Conservation (phyloP, 2,888 invertebrate species). For the Xylota segnis region DNA sequence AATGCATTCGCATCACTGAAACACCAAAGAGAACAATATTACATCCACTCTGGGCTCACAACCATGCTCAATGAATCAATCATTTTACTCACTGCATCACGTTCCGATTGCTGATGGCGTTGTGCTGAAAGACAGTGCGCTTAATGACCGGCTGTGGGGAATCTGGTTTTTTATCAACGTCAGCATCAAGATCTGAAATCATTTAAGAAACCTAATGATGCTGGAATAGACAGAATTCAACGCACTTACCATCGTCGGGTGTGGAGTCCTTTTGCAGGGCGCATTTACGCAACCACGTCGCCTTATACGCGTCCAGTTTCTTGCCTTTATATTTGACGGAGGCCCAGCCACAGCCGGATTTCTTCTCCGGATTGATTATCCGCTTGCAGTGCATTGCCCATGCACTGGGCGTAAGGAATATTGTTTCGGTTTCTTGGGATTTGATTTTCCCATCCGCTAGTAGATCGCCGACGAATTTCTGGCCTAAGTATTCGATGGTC, state of each 20-base stretch:
- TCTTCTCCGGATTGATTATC: slow-evolving; percentile 95
- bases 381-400: slow-evolving; percentile 97
- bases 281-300: slow-evolving; percentile 91
- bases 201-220: slow-evolving; percentile 42
- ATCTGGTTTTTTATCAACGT: slow-evolving; percentile 87
- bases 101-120: slow-evolving; percentile 90
- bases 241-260: slow-evolving; percentile 80
- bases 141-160: slow-evolving; percentile 87
- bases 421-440: slow-evolving; percentile 94
- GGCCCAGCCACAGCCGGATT: slow-evolving; percentile 97
- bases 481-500: slow-evolving; percentile 96
- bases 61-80: slow-evolving; percentile 21
- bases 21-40: slow-evolving; percentile 72
- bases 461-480: slow-evolving; percentile 94
- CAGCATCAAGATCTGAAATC: slow-evolving; percentile 86
- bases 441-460: slow-evolving; percentile 94
- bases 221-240: slow-evolving; percentile 14
- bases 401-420: slow-evolving; percentile 95
- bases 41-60: background rate
- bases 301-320: slow-evolving; percentile 95
- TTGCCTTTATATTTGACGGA: slow-evolving; percentile 95
- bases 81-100: slow-evolving; percentile 89
- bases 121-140: slow-evolving; percentile 90
- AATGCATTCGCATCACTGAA: slow-evolving; percentile 94
- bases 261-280: slow-evolving; percentile 86